phyloP scores from a whole-genome alignment of 2,888 invertebrate genomes.

The Seira musarum region DNA sequence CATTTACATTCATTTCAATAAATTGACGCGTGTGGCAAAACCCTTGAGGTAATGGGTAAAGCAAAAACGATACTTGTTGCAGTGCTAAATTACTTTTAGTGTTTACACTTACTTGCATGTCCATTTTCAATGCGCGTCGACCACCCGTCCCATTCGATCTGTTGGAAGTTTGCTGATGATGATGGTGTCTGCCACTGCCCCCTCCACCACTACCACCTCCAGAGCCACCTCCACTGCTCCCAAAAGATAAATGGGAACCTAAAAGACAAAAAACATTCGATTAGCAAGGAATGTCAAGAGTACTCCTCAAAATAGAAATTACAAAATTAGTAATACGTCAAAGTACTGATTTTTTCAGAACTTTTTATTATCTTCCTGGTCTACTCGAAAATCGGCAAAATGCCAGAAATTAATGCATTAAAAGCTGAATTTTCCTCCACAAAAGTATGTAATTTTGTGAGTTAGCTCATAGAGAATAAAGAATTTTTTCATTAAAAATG shows the following conservation, averaged over 20 bases:
- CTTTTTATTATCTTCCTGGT: neutral
- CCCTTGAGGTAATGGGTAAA: too few species aligned
- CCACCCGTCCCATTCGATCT: conserved; percentile 62
- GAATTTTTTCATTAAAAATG: too few species aligned
- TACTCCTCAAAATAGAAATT: conserved; percentile 24
- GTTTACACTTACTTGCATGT: conserved; percentile 66
- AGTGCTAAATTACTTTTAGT: too few species aligned
- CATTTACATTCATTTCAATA: too few species aligned
- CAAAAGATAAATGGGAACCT: conserved; percentile 62
- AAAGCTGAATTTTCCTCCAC: too few species aligned
- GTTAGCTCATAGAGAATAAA: too few species aligned
- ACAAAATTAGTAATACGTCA: neutral
- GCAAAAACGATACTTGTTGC: too few species aligned
- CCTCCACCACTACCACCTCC: conserved; percentile 28
- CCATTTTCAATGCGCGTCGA: conserved; percentile 64
- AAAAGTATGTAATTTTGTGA: too few species aligned
- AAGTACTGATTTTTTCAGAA: neutral
- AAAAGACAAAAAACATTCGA: conserved; percentile 16
- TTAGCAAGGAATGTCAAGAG: neutral
- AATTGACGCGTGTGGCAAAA: too few species aligned
- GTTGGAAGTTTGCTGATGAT: conserved; percentile 47
- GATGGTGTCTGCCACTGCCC: conserved; percentile 22
- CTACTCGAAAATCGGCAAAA: conserved; percentile 15
- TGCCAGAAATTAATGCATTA: conserved; percentile 20
- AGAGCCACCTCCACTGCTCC: conserved; percentile 52